phyloP scores from a whole-genome alignment of 2,888 invertebrate genomes.

The Cistogaster globosa region DNA sequence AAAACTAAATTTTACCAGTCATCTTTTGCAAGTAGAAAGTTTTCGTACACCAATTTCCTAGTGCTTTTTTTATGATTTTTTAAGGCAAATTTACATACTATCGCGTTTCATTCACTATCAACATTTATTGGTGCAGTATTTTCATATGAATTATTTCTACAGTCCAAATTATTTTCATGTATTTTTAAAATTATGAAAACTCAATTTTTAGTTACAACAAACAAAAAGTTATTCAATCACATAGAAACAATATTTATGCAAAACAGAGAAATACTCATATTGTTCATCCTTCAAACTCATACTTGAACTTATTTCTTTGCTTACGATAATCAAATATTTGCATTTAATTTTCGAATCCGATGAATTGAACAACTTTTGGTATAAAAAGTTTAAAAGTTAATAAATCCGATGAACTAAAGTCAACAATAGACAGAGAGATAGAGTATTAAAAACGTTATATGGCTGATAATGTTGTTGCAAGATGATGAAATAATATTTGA shows the following conservation, averaged over 20 bases:
- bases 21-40: too few species aligned
- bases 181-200: background rate
- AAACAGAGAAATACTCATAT: conserved; percentile 1
- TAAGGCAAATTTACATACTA: background rate
- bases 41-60: too few species aligned
- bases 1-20: too few species aligned
- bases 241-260: conserved; percentile 51
- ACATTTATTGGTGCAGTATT: background rate
- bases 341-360: conserved; percentile 67
- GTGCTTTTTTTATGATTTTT: too few species aligned
- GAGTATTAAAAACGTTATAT: conserved; percentile 2
- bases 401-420: conserved; percentile 68
- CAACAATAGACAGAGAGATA: conserved; percentile 57
- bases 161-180: background rate
- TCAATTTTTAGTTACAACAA: background rate
- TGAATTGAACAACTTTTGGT: conserved; percentile 38
- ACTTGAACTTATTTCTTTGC: conserved; percentile 26
- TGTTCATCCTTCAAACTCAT: background rate
- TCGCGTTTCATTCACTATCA: background rate
- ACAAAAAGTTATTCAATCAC: conserved; percentile 39
- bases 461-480: conserved; percentile 29
- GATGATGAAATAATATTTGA: conserved; percentile 60
- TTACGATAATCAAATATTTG: conserved; percentile 67
- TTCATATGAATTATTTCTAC: background rate
- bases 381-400: conserved; percentile 69